phyloP scores from a whole-genome alignment of 2,113 vertebrate species.

The Agapornis roseicollis region DNA sequence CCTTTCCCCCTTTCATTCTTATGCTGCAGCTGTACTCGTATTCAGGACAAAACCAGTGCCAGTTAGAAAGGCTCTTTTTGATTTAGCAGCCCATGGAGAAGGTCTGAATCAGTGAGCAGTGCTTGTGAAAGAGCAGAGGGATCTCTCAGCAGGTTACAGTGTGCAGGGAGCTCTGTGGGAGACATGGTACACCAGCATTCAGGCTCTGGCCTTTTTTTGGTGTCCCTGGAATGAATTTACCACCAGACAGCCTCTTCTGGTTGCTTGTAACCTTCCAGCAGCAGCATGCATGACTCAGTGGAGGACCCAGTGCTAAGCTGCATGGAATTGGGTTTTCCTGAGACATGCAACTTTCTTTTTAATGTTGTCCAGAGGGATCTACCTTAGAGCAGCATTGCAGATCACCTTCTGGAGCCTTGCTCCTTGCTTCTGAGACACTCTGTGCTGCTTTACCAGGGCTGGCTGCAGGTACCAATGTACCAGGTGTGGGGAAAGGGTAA shows the following conservation, averaged over 20 bases:
- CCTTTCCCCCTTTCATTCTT: neutral
- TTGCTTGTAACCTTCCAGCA: neutral
- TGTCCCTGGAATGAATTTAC: constrained; percentile 20
- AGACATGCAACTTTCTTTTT: neutral
- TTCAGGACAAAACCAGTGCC: neutral
- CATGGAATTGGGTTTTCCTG: neutral
- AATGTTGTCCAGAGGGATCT: neutral
- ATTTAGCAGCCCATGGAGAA: neutral
- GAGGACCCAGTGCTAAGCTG: neutral
- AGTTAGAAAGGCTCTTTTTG: neutral
- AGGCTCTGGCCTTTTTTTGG: neutral
- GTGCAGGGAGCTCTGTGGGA: neutral
- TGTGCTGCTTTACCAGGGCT: neutral
- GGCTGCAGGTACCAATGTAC: neutral
- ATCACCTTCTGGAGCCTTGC: neutral
- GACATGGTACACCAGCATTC: neutral
- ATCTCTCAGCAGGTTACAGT: neutral
- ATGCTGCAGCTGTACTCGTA: neutral
- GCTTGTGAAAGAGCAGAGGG: neutral
- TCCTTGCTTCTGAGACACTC: neutral
- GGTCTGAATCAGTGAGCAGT: neutral
- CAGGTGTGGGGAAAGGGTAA: neutral
- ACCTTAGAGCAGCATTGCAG: neutral
- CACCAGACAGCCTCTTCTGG: neutral
- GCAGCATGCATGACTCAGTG: neutral